phyloP scores from a whole-genome alignment of 2,797 vertebrate species.

The Babyrousa celebensis region DNA sequence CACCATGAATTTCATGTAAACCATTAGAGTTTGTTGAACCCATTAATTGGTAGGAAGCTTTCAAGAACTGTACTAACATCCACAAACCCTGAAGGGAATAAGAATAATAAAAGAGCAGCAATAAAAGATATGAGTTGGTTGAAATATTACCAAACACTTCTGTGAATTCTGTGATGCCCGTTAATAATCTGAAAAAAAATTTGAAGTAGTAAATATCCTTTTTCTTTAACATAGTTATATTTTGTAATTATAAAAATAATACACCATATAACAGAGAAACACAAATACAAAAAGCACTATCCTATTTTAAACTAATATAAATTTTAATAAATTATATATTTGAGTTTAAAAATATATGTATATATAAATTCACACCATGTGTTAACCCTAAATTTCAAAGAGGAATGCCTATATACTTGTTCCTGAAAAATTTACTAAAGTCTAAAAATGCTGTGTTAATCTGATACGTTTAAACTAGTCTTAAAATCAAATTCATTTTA shows the following conservation, averaged over 20 bases:
- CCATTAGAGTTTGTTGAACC: not conserved
- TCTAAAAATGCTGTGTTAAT: not conserved
- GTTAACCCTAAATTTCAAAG: not conserved
- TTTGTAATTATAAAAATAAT: not conserved
- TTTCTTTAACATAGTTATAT: not conserved
- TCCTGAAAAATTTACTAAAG: not conserved
- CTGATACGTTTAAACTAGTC: not conserved
- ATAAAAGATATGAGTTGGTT: not conserved
- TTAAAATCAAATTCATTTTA: constrained; percentile 29
- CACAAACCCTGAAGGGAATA: not conserved
- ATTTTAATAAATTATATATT: not conserved
- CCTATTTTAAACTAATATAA: not conserved
- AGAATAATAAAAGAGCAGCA: not conserved
- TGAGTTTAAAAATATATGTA: not conserved
- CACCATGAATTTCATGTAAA: not conserved
- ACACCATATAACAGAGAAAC: not conserved
- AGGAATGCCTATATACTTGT: not conserved
- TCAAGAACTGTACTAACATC: not conserved
- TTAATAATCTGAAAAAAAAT: not conserved
- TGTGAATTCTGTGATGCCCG: not conserved
- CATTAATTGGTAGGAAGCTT: not conserved
- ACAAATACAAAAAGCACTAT: not conserved
- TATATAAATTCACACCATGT: not conserved
- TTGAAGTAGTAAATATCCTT: not conserved
- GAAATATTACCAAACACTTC: not conserved